These are phyloP conservation scores for Semicossyphus pulcher DNA, from an alignment of 2,113 vertebrate species.

Conservation along the genomic window DNA sequence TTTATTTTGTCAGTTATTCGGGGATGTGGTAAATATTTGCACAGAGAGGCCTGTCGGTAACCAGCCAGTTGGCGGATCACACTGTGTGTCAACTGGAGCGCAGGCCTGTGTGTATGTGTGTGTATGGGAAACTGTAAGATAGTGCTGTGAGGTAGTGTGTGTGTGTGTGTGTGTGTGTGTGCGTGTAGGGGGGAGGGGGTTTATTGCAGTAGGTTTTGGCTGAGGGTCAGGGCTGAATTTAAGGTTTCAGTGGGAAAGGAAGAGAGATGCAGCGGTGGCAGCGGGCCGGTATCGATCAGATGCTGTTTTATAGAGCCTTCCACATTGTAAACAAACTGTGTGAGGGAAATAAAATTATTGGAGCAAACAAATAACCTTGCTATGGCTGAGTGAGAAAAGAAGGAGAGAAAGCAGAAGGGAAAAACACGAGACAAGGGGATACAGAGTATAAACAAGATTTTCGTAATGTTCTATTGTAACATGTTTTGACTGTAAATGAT, in stretches of 20 bases:
- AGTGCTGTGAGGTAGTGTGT: not conserved
- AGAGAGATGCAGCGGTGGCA: slow-evolving; percentile 20
- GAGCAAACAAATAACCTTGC: slow-evolving; percentile 38
- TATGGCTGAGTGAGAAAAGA: not conserved
- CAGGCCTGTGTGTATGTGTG: not conserved
- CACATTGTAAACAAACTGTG: slow-evolving; percentile 45
- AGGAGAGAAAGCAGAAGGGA: too few species aligned
- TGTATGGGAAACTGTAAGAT: not conserved
- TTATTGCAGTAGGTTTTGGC: slow-evolving; percentile 30
- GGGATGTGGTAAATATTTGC: slow-evolving; percentile 68
- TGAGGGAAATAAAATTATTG: slow-evolving; percentile 29
- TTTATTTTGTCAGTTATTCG: slow-evolving; percentile 68
- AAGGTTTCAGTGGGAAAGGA: slow-evolving; percentile 37
- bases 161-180: slow-evolving; percentile 12
- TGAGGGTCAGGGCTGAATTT: slow-evolving; percentile 43
- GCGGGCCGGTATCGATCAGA: slow-evolving; percentile 50
- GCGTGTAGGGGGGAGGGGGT: not conserved
- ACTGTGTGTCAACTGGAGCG: slow-evolving; percentile 46
- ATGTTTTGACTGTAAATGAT: not conserved
- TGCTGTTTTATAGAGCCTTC: slow-evolving; percentile 57
- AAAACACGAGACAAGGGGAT: not conserved
- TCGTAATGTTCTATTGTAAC: not conserved
- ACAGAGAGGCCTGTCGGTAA: slow-evolving; percentile 39
- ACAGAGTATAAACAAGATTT: not conserved
- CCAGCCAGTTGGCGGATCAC: slow-evolving; percentile 63